Evolutionary conservation across 2,113 vertebrate species (phyloP).

Genomic region (Sylvia atricapilla): DNA sequence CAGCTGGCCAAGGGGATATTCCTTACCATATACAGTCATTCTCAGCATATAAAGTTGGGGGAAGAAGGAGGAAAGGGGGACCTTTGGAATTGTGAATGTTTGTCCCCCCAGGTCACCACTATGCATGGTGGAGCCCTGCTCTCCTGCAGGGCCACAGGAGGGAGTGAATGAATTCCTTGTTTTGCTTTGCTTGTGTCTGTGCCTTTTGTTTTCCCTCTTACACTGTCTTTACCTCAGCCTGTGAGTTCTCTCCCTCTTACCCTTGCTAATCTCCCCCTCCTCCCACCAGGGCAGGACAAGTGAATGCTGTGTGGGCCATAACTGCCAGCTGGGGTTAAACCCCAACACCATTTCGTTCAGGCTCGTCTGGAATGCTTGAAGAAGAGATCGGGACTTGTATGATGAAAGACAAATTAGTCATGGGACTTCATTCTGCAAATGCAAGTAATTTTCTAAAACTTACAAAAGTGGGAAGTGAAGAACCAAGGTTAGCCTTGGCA

Average conservation of each 20-base stretch:
- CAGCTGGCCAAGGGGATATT: background rate
- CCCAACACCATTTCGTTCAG: background rate
- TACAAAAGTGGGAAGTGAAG: background rate
- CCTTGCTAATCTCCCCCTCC: background rate
- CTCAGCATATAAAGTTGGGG: background rate
- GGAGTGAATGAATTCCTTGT: accelerated
- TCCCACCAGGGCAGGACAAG: background rate
- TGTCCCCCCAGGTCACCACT: background rate
- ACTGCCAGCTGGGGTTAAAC: background rate
- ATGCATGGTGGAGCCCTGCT: background rate
- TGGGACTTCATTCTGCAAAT: background rate
- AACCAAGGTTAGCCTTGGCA: background rate
- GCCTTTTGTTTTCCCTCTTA: background rate
- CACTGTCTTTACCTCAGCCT: background rate
- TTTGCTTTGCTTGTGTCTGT: background rate
- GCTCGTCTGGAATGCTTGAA: background rate
- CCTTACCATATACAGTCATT: background rate
- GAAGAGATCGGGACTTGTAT: background rate
- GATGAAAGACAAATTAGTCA: background rate
- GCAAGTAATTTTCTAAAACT: background rate
- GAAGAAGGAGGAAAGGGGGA: background rate
- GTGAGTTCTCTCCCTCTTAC: background rate
- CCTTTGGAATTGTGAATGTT: background rate
- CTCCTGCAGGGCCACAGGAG: background rate
- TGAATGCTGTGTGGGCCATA: accelerated